These are phyloP conservation scores for Phoenicopterus ruber DNA, from an alignment of 2,113 vertebrate genomes.

Conservation along the genomic window DNA sequence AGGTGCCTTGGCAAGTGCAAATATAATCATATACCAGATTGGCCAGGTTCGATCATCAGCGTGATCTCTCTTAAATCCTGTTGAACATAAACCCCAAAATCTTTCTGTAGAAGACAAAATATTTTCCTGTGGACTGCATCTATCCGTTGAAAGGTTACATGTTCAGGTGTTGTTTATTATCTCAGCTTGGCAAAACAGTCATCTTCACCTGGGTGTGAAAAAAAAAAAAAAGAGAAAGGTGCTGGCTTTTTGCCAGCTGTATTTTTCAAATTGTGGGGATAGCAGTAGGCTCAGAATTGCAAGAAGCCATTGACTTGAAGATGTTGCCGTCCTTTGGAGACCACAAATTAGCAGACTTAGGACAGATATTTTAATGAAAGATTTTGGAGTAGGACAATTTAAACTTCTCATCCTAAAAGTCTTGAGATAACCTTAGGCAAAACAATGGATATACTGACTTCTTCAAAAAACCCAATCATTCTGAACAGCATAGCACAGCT, in stretches of 20 bases:
- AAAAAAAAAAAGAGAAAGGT: background rate
- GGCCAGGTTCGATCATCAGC: background rate
- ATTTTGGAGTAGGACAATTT: background rate
- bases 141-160: background rate
- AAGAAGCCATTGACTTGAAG: background rate
- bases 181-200: background rate
- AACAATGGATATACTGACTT: background rate
- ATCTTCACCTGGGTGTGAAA: background rate
- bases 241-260: background rate
- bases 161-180: background rate
- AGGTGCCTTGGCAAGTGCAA: background rate
- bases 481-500: background rate
- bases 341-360: background rate
- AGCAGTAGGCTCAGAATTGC: background rate
- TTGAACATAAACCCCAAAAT: background rate
- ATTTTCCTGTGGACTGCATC: background rate
- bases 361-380: background rate
- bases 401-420: background rate
- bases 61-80: background rate
- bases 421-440: background rate
- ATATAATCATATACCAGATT: background rate
- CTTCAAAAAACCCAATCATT: background rate
- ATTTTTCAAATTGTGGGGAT: background rate
- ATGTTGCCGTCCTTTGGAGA: background rate
- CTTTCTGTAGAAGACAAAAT: background rate